A percentile compares a stretch with the other conserved stretches of the same genome.
Evolutionary conservation across 2,888 invertebrate genomes (phyloP).

Genomic region (Galerucella calmariensis): DNA sequence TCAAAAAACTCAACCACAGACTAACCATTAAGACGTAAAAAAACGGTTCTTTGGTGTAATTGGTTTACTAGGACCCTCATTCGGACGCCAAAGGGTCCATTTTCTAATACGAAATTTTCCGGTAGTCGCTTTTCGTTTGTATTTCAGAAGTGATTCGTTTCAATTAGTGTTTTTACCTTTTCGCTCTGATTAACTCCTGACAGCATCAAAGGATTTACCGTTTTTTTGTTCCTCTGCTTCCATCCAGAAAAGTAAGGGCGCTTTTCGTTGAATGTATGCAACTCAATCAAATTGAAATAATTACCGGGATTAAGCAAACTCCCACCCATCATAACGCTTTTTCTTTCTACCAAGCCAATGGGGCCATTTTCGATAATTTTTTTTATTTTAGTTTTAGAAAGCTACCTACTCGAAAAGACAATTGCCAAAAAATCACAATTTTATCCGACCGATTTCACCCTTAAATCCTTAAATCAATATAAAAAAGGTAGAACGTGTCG

Average conservation of each 20-base stretch:
- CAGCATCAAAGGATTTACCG: conserved; percentile 42
- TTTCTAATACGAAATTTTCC: conserved; percentile 51
- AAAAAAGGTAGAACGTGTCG: too few relatives aligned
- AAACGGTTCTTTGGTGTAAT: conserved; percentile 56
- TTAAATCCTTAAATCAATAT: too few relatives aligned
- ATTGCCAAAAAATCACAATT: too few relatives aligned
- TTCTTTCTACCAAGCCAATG: too few relatives aligned
- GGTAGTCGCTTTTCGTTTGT: conserved; percentile 47
- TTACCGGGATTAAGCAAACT: too few relatives aligned
- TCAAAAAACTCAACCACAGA: conserved; percentile 53
- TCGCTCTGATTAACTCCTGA: conserved; percentile 49
- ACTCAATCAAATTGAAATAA: too few relatives aligned
- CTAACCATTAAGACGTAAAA: conserved; percentile 58
- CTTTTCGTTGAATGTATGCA: conserved; percentile 22
- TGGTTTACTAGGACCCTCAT: conserved; percentile 55
- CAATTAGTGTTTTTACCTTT: conserved; percentile 56
- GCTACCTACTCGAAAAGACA: too few relatives aligned
- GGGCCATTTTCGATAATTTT: too few relatives aligned
- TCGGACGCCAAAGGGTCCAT: conserved; percentile 53
- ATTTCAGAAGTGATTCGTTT: conserved; percentile 54
- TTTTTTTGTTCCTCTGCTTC: background rate
- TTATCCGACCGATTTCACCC: too few relatives aligned
- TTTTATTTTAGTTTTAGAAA: too few relatives aligned
- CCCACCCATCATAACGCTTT: too few relatives aligned
- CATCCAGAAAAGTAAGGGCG: background rate